Base-by-base conservation (phyloP, 30 jellyfish, hydroid and myxozoan genomes). In the Hydractinia echinata region DNA sequence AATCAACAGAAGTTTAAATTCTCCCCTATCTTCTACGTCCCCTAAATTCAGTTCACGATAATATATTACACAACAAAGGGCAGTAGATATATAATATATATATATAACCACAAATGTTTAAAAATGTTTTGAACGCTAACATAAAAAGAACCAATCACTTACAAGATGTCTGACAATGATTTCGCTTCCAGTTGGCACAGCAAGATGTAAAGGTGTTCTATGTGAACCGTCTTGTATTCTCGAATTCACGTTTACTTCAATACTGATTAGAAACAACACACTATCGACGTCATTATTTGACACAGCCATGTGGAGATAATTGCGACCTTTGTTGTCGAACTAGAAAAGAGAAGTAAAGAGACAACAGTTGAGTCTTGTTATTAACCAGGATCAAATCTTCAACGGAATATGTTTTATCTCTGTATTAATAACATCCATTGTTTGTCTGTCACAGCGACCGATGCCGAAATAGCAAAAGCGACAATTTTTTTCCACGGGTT, bases 311-410 rank as follows among this genome's bases (percentile, higher is more conserved):
- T 90, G 97, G 55, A 90, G 82, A 71, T 90, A 90, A 79, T 90
- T 90, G 76, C 97, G 90, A 6, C 97, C 97, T 85, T 90, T 86
- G 82, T 77, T 90, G 85, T 90, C 97, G 64, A 90, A 90, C 97
- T 90, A 68, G 64, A 21, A 39, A 69, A 73, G 56, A 7, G 20
- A 82, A 74, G 6, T 5, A 6, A 15, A 71, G 39, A 14, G 77
- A 16, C 20, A 60, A 60, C 20, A 60, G 70, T 60, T 60, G 70
- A 60, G 44, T 30, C 44, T 30, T 30, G 44, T 30, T 30, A 30
- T 30, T 30, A 30, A 30, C 44, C 44, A 30, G 44, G 44, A 30
- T 30, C 44, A 30, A 30, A 30, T 30, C 44, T 30, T 30, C 44
- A 30, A 30, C 44, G 44, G 44, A 30, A 30, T 2, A 30, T 30